Percentiles rank a stretch among this genome's conserved stretches.
phyloP scores from a whole-genome alignment of 1,140 invertebrate species.

The Luehdorfia chinensis region DNA sequence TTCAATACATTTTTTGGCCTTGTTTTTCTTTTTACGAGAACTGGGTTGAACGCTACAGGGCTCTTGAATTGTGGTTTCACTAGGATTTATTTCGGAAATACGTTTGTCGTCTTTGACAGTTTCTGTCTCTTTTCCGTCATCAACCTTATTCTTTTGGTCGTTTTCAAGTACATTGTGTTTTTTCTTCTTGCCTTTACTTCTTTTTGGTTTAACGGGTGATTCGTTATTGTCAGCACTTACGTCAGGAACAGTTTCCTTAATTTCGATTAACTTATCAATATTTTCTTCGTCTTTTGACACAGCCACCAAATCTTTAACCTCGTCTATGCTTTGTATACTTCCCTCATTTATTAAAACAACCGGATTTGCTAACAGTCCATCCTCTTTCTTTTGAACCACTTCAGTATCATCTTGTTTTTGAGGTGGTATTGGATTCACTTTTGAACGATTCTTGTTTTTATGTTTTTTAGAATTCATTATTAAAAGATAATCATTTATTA shows the following conservation, averaged over 20 bases:
- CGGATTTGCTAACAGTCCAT: no score
- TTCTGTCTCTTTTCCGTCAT: slow-evolving; percentile 19
- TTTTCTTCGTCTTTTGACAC: not conserved
- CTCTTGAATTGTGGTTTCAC: not conserved
- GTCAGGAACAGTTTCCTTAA: not conserved
- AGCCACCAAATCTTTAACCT: not conserved
- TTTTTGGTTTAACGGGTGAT: slow-evolving; percentile 61
- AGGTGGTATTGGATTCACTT: slow-evolving; percentile 28
- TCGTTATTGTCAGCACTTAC: slow-evolving; percentile 17
- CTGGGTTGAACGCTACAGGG: slow-evolving; percentile 7
- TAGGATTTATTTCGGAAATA: not conserved
- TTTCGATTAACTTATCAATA: slow-evolving; percentile 4
- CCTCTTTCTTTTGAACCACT: slow-evolving; percentile 24
- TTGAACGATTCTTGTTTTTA: slow-evolving; percentile 53
- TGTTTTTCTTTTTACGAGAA: slow-evolving; percentile 40
- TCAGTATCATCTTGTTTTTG: slow-evolving; percentile 20
- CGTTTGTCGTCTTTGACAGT: slow-evolving; percentile 8
- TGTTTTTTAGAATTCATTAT: slow-evolving; percentile 59
- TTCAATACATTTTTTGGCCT: slow-evolving; percentile 28
- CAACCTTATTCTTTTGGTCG: slow-evolving; percentile 21
- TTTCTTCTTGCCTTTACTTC: slow-evolving; percentile 63
- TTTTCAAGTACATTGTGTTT: slow-evolving; percentile 21
- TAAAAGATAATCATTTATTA: not conserved
- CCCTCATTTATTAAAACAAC: no score
- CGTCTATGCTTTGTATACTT: slow-evolving; percentile 19